Conservation (phyloP, 2,797 vertebrate genomes). For the Sebastiscus tertius region DNA sequence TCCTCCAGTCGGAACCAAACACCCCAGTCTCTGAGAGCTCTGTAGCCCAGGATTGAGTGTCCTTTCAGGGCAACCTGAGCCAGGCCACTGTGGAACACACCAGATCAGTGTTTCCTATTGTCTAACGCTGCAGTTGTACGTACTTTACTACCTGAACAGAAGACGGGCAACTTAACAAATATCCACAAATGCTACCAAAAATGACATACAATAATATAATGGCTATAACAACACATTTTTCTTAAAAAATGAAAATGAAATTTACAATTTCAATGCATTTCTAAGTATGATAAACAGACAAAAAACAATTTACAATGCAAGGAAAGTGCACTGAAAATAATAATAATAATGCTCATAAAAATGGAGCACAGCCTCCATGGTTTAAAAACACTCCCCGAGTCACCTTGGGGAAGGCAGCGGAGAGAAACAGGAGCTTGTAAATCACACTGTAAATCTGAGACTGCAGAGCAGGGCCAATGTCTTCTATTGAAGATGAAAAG, state of each 20-base stretch:
- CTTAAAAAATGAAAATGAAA: background rate
- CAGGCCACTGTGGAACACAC: conserved; percentile 40
- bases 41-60: conserved; percentile 66
- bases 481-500: conserved; percentile 42
- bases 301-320: background rate
- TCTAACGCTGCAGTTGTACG: conserved; percentile 20
- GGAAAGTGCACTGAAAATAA: background rate
- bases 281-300: background rate
- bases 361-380: background rate
- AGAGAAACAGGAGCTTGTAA: conserved; percentile 54
- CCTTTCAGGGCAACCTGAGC: conserved; percentile 74
- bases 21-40: conserved; percentile 66
- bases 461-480: conserved; percentile 18
- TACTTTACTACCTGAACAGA: conserved; percentile 16
- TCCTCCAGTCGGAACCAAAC: conserved; percentile 73
- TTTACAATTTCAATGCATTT: background rate
- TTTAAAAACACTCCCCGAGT: conserved; percentile 9
- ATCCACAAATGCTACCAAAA: background rate
- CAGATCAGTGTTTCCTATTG: conserved; percentile 66
- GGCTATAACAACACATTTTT: background rate
- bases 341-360: background rate
- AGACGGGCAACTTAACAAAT: background rate
- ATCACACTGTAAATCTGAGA: conserved; percentile 57
- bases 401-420: conserved; percentile 40
- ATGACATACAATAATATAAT: background rate